Conservation (phyloP, 2,888 invertebrate genomes). For the Tribolium freemani region DNA sequence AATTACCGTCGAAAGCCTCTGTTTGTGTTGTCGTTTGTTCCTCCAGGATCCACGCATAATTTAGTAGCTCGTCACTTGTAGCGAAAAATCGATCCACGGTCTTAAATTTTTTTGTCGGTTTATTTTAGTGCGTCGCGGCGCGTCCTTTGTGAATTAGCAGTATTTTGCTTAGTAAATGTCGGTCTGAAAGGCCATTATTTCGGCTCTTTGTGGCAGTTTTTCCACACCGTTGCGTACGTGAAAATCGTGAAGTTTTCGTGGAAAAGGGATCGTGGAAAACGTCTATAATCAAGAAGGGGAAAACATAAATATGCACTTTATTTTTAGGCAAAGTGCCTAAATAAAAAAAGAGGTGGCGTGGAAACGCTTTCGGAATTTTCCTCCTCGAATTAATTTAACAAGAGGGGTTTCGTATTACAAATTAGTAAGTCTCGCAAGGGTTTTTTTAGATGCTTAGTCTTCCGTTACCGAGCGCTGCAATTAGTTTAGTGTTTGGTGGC, state of each 20-base stretch:
- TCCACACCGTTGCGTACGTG: constrained; percentile 20
- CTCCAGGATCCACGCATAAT: constrained; percentile 42
- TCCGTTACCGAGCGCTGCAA: constrained; percentile 1
- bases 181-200: constrained; percentile 26
- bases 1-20: neutral
- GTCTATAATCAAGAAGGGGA: constrained; percentile 13
- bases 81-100: constrained; percentile 5
- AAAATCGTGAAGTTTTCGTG: constrained; percentile 20
- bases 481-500: constrained; percentile 7
- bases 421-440: constrained; percentile 7
- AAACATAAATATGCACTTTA: constrained; percentile 41
- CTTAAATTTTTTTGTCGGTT: constrained; percentile 5
- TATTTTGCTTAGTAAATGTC: constrained; percentile 24
- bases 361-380: constrained; percentile 14
- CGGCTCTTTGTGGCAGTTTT: constrained; percentile 28
- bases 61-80: neutral
- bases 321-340: constrained; percentile 13
- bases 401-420: constrained; percentile 6
- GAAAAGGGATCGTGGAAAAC: constrained; percentile 19
- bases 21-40: neutral
- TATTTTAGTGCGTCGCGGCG: constrained; percentile 6
- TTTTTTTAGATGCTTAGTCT: constrained; percentile 11
- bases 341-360: constrained; percentile 15
- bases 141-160: constrained; percentile 36
- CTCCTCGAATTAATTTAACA: constrained; percentile 16